Evolutionary conservation across 2,888 invertebrate species (phyloP), one percentile per base, ranked within the genome.

Genomic region (Himalopsyche anomala): DNA sequence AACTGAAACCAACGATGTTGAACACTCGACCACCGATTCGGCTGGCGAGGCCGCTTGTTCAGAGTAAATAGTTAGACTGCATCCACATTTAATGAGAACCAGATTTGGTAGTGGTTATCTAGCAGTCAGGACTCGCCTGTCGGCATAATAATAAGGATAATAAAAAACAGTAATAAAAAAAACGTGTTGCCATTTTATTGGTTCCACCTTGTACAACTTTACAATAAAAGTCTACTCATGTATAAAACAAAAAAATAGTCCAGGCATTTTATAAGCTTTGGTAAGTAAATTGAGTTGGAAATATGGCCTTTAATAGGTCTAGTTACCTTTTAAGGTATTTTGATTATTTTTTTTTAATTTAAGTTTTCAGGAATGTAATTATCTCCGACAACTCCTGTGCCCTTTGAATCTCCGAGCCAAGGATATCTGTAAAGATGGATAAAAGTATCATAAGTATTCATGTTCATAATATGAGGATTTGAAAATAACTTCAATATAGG

Each of bases 351-450:
- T 56, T 87, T 84, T 88, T 90, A 89, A 89, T 91, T 93, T 82
- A 94, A 92, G 90, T 94, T 95, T 90, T 96, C 96, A 82, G 96
- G 96, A 91, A 95, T 94, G 91, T 97, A 97, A 91, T 96, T 96
- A 90, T 97, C 97, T 80, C 96, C 96, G 51, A 95, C 94, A 89
- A 96, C 95, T 15, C 97, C 97, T 40, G 96, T 96, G 84, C 97
- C 97, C 89, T 95, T 96, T 2, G 97, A 95, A 91, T 98, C 97
- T 42, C 97, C 97, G 88, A 98, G 91, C 98, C 98, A 98, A 4
- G 98, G 98, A 92, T 96, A 96, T 89, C 94, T 95, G 90, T n/a
- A 90, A 90, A 54, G 85, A 80, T 79, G 38, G 83, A 82, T 56
- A 80, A 85, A 15, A 56, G 79, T 40, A 5, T 4, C 45, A 40